phyloP scores from a whole-genome alignment of 2,888 invertebrate genomes.

The Mylabris sibirica region DNA sequence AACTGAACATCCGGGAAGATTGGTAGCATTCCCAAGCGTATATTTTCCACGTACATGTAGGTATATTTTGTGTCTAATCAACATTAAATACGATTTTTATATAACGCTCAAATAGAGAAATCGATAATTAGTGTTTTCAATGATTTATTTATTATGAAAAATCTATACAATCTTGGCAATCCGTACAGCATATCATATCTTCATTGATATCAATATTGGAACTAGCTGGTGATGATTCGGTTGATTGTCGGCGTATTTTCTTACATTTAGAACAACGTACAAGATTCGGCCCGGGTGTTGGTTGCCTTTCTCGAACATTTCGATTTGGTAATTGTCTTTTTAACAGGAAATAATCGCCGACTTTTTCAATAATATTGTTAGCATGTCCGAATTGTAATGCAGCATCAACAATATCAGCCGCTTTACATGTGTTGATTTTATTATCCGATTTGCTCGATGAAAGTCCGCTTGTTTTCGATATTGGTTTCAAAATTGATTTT shows the following conservation, averaged over 20 bases:
- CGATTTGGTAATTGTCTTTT: slow-evolving; percentile 31
- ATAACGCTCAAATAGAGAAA: no score
- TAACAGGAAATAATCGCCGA: slow-evolving; percentile 45
- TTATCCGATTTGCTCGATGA: neutral
- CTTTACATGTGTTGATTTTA: slow-evolving; percentile 13
- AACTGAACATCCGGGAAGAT: neutral
- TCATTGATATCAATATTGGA: no score
- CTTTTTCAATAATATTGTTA: slow-evolving; percentile 45
- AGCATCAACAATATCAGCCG: slow-evolving; percentile 45
- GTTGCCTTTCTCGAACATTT: slow-evolving; percentile 4
- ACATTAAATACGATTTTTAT: no score
- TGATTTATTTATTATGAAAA: no score
- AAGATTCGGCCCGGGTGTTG: slow-evolving; percentile 23
- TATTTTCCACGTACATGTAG: no score
- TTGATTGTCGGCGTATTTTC: slow-evolving; percentile 5
- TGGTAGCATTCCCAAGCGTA: neutral
- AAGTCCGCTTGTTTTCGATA: neutral
- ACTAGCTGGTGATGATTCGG: no score
- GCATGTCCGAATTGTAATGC: slow-evolving; percentile 49
- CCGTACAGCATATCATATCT: no score
- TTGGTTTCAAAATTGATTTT: neutral
- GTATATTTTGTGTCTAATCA: no score
- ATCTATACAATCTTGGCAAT: no score
- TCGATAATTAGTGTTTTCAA: no score
- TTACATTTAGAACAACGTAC: slow-evolving; percentile 25